Base-by-base conservation (phyloP, 2,797 vertebrate genomes). In the Dallia pectoralis region DNA sequence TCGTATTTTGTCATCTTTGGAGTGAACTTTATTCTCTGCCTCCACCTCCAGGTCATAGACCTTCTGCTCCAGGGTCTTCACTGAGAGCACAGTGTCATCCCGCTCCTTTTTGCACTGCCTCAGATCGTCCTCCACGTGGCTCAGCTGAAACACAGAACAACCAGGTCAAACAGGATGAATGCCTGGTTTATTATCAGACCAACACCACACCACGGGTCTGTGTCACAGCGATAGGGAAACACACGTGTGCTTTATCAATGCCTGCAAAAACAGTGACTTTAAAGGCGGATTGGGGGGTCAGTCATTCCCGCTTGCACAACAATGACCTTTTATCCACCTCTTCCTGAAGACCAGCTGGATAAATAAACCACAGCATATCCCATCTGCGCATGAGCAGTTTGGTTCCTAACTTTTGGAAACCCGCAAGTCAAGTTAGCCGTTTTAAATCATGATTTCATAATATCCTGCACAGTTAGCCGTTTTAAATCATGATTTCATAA, bases 1-100 rank as follows among this genome's bases (percentile, higher is more conserved):
- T 74, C 95, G 89, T 36, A 90, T 62, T 69, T 94, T 94, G 74
- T 97, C 97, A 0, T 95, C 96, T 77, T 94, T 97, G 69, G 88
- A 64, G 74, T 93, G 92, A 67, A 75, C 84, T 86, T 91, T 95
- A 30, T 91, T 91, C 82, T 96, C 95, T 8, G 93, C 85, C 71
- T 97, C 94, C 1, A 89, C 85, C 84, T 98, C 96, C 82, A 99
- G 90, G 51, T 95, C 93, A 36, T 91, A 93, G 65, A 97, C 82
- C 1, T 92, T 95, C 81, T 93, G 93, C 79, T 96, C 93, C 82
- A 99, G 83, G 51, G 86, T 87, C 74, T 93, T 93, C 74, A 91
- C 92, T 75, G 82, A 94, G 0, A 93, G 90, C 80, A 93, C 79
- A 0, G 94, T 93, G 67, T 98, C 95, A 0, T 98, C 95, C 70